Base-by-base conservation (phyloP, 2,888 invertebrate species). In the Rhyacophila evoluta region DNA sequence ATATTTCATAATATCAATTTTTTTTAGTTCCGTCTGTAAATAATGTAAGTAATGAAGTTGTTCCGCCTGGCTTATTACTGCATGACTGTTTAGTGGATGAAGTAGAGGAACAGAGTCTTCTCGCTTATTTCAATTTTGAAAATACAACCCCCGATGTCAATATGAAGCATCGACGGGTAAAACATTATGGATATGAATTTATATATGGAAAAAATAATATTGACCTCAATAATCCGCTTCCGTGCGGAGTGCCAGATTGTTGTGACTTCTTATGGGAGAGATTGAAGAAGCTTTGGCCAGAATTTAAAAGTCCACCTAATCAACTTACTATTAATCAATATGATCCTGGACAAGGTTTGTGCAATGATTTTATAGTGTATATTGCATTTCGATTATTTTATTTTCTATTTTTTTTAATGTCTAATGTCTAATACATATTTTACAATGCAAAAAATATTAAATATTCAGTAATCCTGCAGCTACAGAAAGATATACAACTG, bases 141-240 rank as follows among this genome's bases (percentile, higher is more conserved):
- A 84, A 86, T 38, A 83, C 86, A 29, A 84, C 78, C n/a, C 85
- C 87, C 5, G 83, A 85, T 2, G 85, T 83, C 10, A 86, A 84
- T 37, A 86, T 97, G 82, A 98, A 97, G 85, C 94, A 97, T 85
- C 89, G 98, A 38, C 91, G 92, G 87, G 98, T 98, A 0, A 94
- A 92, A 85, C 98, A 98, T 88, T 98, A 92, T 88, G 98, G 98
- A 0, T 98, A 93, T 86, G 96, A 97, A 85, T 98, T 98, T 86
- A 89, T 93, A 81, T 98, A 98, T 87, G 94, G 93, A 71, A 93
- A 91, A 27, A 98, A 98, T 87, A 94, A 95, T 87, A 95, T 98
- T 0, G 94, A 98, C 86, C 89, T 92, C 75, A 86, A 91, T 75
- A 86, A 89, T 73, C 96, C 96, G 0, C 87, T 95, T 33, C 83